Conservation (phyloP, 2,113 vertebrate genomes). For the Pangasianodon hypophthalmus region DNA sequence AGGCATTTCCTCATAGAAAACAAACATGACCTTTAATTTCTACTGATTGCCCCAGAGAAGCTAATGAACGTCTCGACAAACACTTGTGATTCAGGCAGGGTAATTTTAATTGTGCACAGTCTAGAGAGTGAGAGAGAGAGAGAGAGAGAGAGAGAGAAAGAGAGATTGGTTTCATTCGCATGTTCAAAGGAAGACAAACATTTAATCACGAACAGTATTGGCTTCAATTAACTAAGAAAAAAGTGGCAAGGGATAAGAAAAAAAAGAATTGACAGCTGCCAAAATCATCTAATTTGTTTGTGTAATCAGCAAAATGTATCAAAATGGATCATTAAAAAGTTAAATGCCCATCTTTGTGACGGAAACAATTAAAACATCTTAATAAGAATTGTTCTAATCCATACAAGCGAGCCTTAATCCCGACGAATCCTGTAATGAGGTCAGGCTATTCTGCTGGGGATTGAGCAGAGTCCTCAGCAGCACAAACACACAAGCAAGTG, state of each 20-base stretch:
- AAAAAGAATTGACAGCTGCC: conserved; percentile 53
- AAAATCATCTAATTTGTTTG: conserved; percentile 55
- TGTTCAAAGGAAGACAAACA: conserved; percentile 73
- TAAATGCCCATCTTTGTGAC: conserved; percentile 55
- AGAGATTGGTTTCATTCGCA: conserved; percentile 56
- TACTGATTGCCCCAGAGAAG: conserved; percentile 69
- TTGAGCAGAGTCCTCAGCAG: conserved; percentile 46
- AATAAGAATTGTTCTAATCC: conserved; percentile 61
- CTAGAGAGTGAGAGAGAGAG: conserved; percentile 50
- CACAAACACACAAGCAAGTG: conserved; percentile 35
- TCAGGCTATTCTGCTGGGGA: conserved; percentile 62
- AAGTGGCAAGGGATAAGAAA: conserved; percentile 40
- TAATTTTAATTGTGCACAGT: conserved; percentile 75
- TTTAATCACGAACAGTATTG: conserved; percentile 71
- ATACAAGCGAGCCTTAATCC: conserved; percentile 63
- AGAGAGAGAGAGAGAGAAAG: conserved; percentile 4
- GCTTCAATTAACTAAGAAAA: conserved; percentile 64
- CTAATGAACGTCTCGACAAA: conserved; percentile 76
- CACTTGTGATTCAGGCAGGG: conserved; percentile 69
- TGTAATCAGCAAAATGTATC: conserved; percentile 59
- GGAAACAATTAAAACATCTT: conserved; percentile 54
- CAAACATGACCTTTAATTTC: conserved; percentile 75
- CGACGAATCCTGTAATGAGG: conserved; percentile 60
- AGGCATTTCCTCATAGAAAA: conserved; percentile 53
- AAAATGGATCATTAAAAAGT: conserved; percentile 50